Base-by-base conservation (phyloP, 2,888 invertebrate species). In the Spialia ferax region DNA sequence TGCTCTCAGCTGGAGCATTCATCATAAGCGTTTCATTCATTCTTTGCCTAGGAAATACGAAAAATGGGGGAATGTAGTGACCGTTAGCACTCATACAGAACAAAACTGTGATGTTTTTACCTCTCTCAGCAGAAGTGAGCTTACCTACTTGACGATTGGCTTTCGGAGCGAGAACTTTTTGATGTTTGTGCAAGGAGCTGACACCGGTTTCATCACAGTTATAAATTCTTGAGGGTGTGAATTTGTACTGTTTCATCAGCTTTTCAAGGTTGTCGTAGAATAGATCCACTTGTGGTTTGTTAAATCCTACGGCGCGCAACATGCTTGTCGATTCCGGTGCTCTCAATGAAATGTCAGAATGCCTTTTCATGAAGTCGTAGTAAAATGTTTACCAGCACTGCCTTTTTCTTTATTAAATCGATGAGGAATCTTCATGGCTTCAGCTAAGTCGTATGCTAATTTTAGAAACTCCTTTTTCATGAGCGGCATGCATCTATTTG, bases 161-260 rank as follows among this genome's bases (percentile, higher is more conserved):
- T 48, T 75, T 75, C 15, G 48, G 35, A 42, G 73, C 69, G 5
- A 75, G n/a, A 42, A 75, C 70, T 62, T 74, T 76, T 68, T 61
- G 38, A 63, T 70, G 71, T 61, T 74, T 76, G 0, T 76, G 75
- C 5, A 76, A 74, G 11, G 52, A 63, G 7, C 60, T 72, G 56
- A 74, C 70, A 11, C 74, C 72, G 59, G 75, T 75, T 73, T 77
- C 75, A 35, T 79, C 75, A 63, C 68, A 69, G 56, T 77, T 79
- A 60, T 73, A 76, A 54, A 79, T 75, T n/a, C 56, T 71, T 20
- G 68, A 70, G 3, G 77, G 71, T 55, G 52, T 8, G 45, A 76
- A 76, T 42, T 75, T 75, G 61, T 71, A 69, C 18, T 48, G 10
- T 18, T 15, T 48, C 18, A 48, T 18, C 10, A 48, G 48, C 18